Evolutionary conservation across 2,888 invertebrate genomes (phyloP).

Genomic region (Merodon equestris): DNA sequence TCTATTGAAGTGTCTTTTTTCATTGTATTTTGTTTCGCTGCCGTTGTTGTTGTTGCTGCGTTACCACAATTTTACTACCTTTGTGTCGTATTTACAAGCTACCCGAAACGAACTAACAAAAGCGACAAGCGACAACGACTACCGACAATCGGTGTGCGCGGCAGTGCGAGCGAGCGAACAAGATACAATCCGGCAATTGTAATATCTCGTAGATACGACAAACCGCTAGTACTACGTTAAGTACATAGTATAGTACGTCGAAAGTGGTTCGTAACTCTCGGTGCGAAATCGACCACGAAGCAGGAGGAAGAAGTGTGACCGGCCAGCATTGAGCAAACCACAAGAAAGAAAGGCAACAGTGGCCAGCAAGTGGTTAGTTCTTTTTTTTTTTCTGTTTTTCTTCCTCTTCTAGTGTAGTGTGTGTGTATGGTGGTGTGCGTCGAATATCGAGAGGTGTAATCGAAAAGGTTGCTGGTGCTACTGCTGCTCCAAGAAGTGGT

Average conservation of each 20-base stretch:
- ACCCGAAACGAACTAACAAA: too few species aligned
- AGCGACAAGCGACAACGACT: conserved; percentile 12
- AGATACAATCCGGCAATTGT: conserved; percentile 17
- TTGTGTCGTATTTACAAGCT: conserved; percentile 47
- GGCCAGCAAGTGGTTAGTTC: conserved; percentile 3
- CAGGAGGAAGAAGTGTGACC: background rate
- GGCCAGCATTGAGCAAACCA: conserved; percentile 29
- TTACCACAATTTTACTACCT: conserved; percentile 20
- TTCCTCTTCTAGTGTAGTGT: too few species aligned
- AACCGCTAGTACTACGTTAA: conserved; percentile 1
- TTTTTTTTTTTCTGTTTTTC: too few species aligned
- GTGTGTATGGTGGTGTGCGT: too few species aligned
- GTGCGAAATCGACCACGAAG: conserved; percentile 15
- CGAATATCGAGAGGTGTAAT: conserved; percentile 44
- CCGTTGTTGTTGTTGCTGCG: conserved; percentile 25
- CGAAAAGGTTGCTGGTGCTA: conserved; percentile 19
- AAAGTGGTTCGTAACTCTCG: conserved; percentile 49
- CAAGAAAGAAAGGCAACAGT: conserved; percentile 11
- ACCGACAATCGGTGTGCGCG: conserved; percentile 28
- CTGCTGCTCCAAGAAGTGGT: conserved; percentile 36
- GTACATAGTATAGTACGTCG: too few species aligned
- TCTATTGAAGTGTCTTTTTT: background rate
- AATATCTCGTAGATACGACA: conserved; percentile 46
- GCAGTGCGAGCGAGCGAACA: conserved; percentile 48
- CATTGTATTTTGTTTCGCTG: conserved; percentile 36